These are phyloP conservation scores for Machaerirhynchus nigripectus DNA, from an alignment of 2,113 vertebrate genomes.

Conservation along the genomic window DNA sequence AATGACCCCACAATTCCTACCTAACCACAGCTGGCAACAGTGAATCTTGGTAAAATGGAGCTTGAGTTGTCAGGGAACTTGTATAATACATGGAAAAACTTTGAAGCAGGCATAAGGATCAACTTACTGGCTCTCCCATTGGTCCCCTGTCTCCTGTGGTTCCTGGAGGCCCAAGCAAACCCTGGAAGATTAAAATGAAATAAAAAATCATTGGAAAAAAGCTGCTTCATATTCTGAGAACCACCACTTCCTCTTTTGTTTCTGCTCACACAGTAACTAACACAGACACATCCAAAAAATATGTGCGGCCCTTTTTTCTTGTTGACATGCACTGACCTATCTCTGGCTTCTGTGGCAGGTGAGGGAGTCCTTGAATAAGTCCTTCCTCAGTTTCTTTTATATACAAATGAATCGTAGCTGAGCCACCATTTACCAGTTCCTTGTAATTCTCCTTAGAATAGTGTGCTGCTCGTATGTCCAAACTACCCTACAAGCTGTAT, in stretches of 20 bases:
- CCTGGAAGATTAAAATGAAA: conserved; percentile 73
- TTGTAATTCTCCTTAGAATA: background rate
- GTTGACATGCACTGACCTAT: background rate
- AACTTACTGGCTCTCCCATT: conserved; percentile 87
- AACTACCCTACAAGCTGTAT: background rate
- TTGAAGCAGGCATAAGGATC: background rate
- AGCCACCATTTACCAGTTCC: background rate
- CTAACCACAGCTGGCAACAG: background rate
- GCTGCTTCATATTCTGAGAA: background rate
- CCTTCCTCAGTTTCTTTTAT: background rate
- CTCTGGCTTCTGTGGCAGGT: background rate
- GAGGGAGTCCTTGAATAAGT: background rate
- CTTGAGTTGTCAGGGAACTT: background rate
- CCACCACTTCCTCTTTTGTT: background rate
- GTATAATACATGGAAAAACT: background rate
- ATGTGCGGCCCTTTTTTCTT: background rate
- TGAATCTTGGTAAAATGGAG: background rate
- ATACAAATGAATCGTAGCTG: background rate
- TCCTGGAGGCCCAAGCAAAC: conserved; percentile 80
- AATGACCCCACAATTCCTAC: background rate
- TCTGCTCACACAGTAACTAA: background rate
- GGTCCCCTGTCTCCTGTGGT: conserved; percentile 82
- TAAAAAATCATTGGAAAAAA: conserved; percentile 12
- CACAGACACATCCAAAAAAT: background rate
- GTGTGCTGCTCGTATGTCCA: background rate